Evolutionary conservation across 2,888 invertebrate genomes (phyloP).

Genomic region (Melanostoma scalare): DNA sequence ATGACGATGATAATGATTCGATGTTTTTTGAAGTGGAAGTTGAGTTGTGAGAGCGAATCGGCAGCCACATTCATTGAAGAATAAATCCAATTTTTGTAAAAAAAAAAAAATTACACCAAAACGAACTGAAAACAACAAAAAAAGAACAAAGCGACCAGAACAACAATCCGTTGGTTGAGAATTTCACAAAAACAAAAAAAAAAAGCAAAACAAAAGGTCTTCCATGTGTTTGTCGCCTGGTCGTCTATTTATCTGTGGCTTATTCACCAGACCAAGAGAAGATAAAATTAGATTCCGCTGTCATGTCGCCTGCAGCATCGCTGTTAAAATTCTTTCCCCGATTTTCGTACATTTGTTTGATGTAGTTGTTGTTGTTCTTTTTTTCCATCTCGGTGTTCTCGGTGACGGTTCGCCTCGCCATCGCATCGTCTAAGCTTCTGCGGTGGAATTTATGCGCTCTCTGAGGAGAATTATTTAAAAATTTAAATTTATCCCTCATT

Average conservation of each 20-base stretch:
- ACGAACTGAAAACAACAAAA: conserved; percentile 11
- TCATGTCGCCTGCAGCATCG: conserved; percentile 45
- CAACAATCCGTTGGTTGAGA: conserved; percentile 19
- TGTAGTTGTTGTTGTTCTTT: neutral
- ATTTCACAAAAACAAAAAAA: neutral
- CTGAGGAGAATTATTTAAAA: conserved; percentile 30
- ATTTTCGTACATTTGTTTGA: conserved; percentile 15
- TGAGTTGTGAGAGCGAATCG: neutral
- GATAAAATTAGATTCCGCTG: conserved; percentile 52
- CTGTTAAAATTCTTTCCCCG: conserved; percentile 33
- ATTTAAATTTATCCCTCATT: conserved; percentile 42
- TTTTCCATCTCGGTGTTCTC: neutral
- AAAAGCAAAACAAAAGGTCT: neutral
- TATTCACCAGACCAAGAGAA: conserved; percentile 43
- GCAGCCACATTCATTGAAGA: conserved; percentile 18
- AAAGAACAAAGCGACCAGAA: conserved; percentile 11
- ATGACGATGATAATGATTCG: conserved; percentile 33
- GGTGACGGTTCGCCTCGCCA: neutral
- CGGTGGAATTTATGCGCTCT: conserved; percentile 22
- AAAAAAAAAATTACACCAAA: neutral
- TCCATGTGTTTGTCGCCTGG: conserved; percentile 25
- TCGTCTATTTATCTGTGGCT: conserved; percentile 42
- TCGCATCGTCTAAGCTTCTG: conserved; percentile 16
- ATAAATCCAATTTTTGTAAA: neutral
- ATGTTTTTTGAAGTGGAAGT: conserved; percentile 18